phyloP scores from a whole-genome alignment of 1,140 invertebrate species.

The Magallana ariakensis region DNA sequence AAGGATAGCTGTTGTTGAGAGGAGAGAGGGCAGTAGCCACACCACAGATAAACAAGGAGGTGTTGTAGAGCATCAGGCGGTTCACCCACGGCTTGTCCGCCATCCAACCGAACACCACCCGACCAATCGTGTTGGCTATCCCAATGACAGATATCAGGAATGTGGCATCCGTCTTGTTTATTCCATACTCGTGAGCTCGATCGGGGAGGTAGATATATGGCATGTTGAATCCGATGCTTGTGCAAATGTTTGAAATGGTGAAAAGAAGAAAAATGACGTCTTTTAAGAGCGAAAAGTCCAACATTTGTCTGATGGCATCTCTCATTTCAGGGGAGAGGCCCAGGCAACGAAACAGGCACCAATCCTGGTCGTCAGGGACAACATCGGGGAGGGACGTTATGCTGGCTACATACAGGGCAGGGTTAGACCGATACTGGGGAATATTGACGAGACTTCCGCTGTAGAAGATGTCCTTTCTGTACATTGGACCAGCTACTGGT shows the following conservation, averaged over 20 bases:
- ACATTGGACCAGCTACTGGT: conserved; percentile 85
- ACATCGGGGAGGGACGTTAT: conserved; percentile 66
- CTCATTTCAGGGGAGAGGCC: conserved; percentile 64
- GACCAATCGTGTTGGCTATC: conserved; percentile 82
- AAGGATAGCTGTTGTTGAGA: conserved; percentile 83
- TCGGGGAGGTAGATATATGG: conserved; percentile 89
- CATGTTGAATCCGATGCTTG: conserved; percentile 97
- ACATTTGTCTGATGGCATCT: conserved; percentile 87
- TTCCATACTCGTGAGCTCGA: conserved; percentile 76
- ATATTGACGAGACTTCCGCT: conserved; percentile 88
- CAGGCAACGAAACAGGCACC: conserved; percentile 50
- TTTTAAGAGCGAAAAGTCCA: conserved; percentile 90
- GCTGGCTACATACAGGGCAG: conserved; percentile 65
- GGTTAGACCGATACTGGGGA: conserved; percentile 79
- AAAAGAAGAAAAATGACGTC: conserved; percentile 95
- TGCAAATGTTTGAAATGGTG: conserved; percentile 95
- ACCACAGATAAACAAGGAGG: conserved; percentile 91
- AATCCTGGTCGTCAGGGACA: conserved; percentile 43
- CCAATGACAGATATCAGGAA: conserved; percentile 96
- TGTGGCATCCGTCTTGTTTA: conserved; percentile 88
- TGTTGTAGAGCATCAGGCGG: conserved; percentile 89
- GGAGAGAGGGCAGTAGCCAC: conserved; percentile 87
- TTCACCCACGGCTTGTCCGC: conserved; percentile 81
- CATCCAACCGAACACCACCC: conserved; percentile 76
- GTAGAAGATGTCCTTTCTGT: conserved; percentile 95